Percentiles rank a stretch among this genome's conserved stretches.
Evolutionary conservation across 35 echinoderm and acorn worm species (phyloP).

Genomic region (Apostichopus parvimensis): DNA sequence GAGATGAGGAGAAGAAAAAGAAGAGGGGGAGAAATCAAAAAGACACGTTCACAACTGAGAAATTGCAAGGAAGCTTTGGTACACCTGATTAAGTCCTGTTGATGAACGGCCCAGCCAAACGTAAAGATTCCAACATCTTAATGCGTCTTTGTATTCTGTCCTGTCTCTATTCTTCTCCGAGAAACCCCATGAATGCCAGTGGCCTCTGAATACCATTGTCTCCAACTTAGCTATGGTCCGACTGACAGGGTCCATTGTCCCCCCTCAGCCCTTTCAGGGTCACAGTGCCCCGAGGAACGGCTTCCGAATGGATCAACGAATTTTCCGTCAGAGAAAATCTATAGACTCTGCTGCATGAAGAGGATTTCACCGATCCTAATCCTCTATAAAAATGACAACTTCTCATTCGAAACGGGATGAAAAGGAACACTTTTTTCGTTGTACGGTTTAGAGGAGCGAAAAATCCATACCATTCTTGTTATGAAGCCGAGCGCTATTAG

Average conservation of each 20-base stretch:
- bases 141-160: not conserved
- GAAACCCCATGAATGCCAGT: slow-evolving; percentile 19
- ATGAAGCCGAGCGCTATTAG: not conserved
- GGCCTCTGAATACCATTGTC: slow-evolving; percentile 26
- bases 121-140: slow-evolving; percentile 7
- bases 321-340: slow-evolving; percentile 28
- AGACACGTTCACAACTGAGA: not conserved
- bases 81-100: slow-evolving; percentile 23
- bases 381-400: slow-evolving; percentile 37
- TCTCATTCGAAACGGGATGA: not conserved
- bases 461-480: not conserved
- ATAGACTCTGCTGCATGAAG: slow-evolving; percentile 2
- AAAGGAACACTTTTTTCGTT: not conserved
- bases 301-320: slow-evolving; percentile 3
- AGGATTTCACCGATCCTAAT: slow-evolving; percentile 36
- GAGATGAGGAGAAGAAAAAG: too few relatives aligned
- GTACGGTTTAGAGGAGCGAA: not conserved
- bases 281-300: slow-evolving; percentile 13
- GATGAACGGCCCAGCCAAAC: not conserved
- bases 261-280: slow-evolving; percentile 7
- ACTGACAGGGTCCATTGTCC: not conserved
- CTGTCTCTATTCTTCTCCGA: not conserved
- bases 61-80: not conserved
- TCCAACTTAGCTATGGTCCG: not conserved
- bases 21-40: not conserved